These are phyloP conservation scores for Sphenodon punctatus DNA, from an alignment of 2,797 vertebrate species.

Conservation along the genomic window DNA sequence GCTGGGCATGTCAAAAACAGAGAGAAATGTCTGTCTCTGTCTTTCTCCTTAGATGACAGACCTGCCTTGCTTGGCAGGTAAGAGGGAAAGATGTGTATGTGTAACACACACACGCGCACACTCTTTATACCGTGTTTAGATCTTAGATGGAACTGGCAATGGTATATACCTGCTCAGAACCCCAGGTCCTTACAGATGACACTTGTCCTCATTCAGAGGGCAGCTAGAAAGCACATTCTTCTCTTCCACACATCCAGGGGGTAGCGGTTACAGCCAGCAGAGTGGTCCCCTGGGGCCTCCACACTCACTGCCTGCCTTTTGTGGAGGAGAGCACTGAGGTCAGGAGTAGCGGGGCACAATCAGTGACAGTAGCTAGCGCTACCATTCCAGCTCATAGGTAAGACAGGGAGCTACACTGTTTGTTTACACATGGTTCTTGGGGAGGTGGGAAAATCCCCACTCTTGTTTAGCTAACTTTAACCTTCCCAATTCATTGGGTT, in stretches of 20 bases:
- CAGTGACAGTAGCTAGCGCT: neutral
- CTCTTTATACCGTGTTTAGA: too few relatives aligned
- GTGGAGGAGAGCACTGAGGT: neutral
- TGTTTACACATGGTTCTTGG: neutral
- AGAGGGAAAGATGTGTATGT: rapidly evolving
- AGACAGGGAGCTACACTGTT: neutral
- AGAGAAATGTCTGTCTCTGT: neutral
- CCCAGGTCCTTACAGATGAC: neutral
- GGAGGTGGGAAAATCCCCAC: neutral
- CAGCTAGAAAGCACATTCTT: too few relatives aligned
- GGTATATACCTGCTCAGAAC: neutral
- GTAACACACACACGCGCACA: rapidly evolving
- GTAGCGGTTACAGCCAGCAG: too few relatives aligned
- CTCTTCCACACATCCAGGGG: too few relatives aligned
- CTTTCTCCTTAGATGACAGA: neutral
- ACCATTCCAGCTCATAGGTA: neutral
- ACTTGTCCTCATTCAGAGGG: neutral
- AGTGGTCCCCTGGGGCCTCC: neutral
- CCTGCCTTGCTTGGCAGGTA: rapidly evolving
- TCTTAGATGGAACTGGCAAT: too few relatives aligned
- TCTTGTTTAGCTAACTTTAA: neutral
- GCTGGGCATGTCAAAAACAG: rapidly evolving
- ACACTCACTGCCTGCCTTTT: neutral
- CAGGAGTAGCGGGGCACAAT: neutral
- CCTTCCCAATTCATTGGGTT: neutral